phyloP scores from a whole-genome alignment of 2,113 vertebrate species.

The Caracal caracal region DNA sequence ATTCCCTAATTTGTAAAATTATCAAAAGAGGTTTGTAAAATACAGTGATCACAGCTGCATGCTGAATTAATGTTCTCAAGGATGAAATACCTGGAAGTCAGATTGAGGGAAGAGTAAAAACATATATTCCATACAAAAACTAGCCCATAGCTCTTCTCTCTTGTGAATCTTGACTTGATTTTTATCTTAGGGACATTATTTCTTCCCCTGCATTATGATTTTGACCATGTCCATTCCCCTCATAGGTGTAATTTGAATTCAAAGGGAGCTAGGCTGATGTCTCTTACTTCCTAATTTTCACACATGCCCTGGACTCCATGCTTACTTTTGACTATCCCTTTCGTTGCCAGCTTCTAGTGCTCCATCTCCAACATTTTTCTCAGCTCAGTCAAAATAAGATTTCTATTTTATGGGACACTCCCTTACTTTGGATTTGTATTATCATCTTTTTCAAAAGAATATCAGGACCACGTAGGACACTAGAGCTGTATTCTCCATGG shows the following conservation, averaged over 20 bases:
- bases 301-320: too few relatives aligned
- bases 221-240: neutral
- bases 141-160: neutral
- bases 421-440: neutral
- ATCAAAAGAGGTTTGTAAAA: neutral
- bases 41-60: neutral
- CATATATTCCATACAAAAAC: neutral
- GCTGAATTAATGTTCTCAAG: neutral
- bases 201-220: neutral
- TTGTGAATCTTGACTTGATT: neutral
- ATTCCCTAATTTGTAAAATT: conserved; percentile 9
- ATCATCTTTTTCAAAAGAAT: neutral
- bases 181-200: neutral
- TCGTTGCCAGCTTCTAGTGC: neutral
- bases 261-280: neutral
- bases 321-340: neutral
- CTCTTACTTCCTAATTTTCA: neutral
- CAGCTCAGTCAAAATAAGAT: neutral
- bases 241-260: neutral
- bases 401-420: neutral
- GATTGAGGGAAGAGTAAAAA: neutral
- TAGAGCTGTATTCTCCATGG: neutral
- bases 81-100: neutral
- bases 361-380: neutral
- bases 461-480: neutral